A percentile compares a stretch with the other conserved stretches of the same genome.
These are phyloP conservation scores for Acanthoscelides obtectus DNA, from an alignment of 2,888 invertebrate genomes.

Conservation along the genomic window DNA sequence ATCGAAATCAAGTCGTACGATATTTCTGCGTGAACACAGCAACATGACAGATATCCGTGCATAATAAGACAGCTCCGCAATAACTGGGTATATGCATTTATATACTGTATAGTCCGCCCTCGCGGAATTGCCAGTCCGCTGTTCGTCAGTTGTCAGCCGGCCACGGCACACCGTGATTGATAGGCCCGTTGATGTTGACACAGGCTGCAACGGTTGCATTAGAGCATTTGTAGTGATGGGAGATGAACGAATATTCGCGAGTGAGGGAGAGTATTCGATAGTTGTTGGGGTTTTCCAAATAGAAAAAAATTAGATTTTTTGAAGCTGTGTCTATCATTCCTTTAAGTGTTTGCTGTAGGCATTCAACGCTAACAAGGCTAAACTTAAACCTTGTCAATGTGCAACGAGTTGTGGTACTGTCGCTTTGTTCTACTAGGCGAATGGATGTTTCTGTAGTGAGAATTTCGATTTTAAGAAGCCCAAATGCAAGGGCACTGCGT, in stretches of 20 bases:
- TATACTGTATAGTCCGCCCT: not conserved
- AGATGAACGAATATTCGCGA: not conserved
- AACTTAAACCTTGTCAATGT: too few species aligned
- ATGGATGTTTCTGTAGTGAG: too few species aligned
- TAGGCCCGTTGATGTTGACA: constrained; percentile 1
- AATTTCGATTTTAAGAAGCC: too few species aligned
- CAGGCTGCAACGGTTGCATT: constrained; percentile 2
- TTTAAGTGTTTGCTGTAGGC: too few species aligned
- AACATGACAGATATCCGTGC: not conserved
- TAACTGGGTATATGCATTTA: not conserved
- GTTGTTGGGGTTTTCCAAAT: too few species aligned
- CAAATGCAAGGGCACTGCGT: too few species aligned
- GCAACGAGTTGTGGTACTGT: too few species aligned
- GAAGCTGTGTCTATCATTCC: too few species aligned
- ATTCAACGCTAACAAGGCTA: too few species aligned
- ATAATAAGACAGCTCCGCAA: not conserved
- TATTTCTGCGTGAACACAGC: not conserved
- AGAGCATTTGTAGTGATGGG: not conserved
- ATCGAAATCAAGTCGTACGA: not conserved
- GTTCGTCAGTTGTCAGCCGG: not conserved
- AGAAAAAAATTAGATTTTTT: too few species aligned
- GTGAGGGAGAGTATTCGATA: not conserved
- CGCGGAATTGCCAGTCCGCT: not conserved
- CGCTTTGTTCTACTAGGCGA: too few species aligned
- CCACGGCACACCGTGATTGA: not conserved